Base-by-base conservation (phyloP, 2,888 invertebrate genomes). In the Chymomyza caudatula region DNA sequence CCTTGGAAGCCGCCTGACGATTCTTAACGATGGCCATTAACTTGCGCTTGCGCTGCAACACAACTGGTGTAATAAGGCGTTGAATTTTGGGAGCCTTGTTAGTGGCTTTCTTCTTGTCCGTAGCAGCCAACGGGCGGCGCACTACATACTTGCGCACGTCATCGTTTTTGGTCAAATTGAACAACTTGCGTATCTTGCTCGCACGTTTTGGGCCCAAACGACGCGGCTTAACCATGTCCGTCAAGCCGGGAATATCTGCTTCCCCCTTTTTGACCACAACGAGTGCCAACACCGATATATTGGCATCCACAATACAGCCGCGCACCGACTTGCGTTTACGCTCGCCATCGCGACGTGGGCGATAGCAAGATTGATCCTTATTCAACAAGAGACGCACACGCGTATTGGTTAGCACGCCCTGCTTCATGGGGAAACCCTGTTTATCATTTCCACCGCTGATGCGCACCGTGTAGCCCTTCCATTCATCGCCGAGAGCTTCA, bases 381-480 rank as follows among this genome's bases (percentile, higher is more conserved):
- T 96, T 95, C 86, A 99, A 93, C 82, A 99, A 92, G 82, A 99
- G 93, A 84, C 98, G 95, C 3, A 99, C 99, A 92, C 99, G 95
- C 73, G 95, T 97, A 95, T 97, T 97, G 69, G 97, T 96, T 63
- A 99, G 93, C 60, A 99, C 96, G 91, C 98, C 98, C 92, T 99
- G 98, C 91, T 98, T 99, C 99, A 99, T 99, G 65, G 99, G 98
- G 91, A 99, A 99, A 73, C 99, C 99, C 92, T 99, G 98, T 91
- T 99, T 99, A 93, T 99, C 99, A 91, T 99, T 99, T 79, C 99
- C 99, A 82, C 99, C 98, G 77, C 97, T 94, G 78, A 99, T 95
- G 69, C 97, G 95, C 61, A 99, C 93, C 37, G 98, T 93, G 88
- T 99, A 99, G 57, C 98, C 98, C 92, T 98, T 98, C 98, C 98